Evolutionary conservation across 2,113 vertebrate genomes (phyloP), one percentile per base, ranked within the genome.

Genomic region (Hippocampus barbouri): DNA sequence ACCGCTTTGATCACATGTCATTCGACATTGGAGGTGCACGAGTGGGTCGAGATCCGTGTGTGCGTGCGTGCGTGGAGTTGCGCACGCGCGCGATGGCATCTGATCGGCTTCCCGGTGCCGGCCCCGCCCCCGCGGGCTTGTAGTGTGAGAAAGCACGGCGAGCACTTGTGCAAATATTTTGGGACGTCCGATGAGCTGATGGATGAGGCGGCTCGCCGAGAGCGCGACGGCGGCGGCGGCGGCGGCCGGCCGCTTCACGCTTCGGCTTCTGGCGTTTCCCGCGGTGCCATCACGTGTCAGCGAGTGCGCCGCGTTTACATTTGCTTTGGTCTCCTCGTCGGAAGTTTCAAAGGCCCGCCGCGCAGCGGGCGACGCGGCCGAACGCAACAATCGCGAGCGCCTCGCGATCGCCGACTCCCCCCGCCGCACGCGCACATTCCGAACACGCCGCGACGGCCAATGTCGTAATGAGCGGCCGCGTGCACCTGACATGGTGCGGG

Each of bases 131-230:
- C 63, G 65, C 10, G 16, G 53, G 18, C 34, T 49, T 20, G 77
- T 65, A 74, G 75, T 84, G 80, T 84, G 75, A 87, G 85, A 85
- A 86, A 84, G 82, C 80, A 78, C 34, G 27, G 70, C 60, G 16
- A 27, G 53, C 56, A 30, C 81, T 78, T 87, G 76, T 84, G 66
- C 54, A 88, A 90, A 90, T 84, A 88, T 86, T 85, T 78, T 85
- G 73, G 1, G 12, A 79, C 73, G 74, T 74, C 74, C 34, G 73
- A 85, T 85, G 73, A 71, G 45, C 72, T 82, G 85, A 88, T 86
- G 88, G 85, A 87, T 75, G 76, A 72, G 57, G 30, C 27, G 43
- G 56, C 76, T 14, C 11, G 25, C 70, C 73, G 78, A 72, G 73
- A 78, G 67, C 75, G 43, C 15, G 30, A 2, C 65, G 15, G 72